Evolutionary conservation across 2,797 vertebrate species (phyloP).

Genomic region (Chrosomus eos): DNA sequence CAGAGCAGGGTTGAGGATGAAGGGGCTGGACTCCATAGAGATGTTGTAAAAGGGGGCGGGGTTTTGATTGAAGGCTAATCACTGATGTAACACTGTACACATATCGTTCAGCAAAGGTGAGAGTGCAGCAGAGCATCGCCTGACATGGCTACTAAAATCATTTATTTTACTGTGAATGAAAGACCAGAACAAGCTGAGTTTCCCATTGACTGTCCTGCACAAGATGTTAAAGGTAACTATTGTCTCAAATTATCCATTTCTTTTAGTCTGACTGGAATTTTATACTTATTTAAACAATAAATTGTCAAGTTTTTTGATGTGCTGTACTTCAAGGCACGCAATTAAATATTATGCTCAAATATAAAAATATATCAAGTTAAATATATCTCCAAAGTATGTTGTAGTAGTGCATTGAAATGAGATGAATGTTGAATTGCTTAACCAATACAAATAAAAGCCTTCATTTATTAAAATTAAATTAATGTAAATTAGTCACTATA

Average conservation of each 20-base stretch:
- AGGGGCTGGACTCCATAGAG: neutral
- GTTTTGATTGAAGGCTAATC: conserved; percentile 50
- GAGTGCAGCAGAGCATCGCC: conserved; percentile 43
- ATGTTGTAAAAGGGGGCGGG: conserved; percentile 7
- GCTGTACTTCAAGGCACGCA: neutral
- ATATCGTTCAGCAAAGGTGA: conserved; percentile 39
- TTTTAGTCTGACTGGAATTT: neutral
- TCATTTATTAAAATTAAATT: neutral
- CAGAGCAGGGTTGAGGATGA: neutral
- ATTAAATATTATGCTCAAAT: neutral
- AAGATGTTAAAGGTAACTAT: conserved; percentile 79
- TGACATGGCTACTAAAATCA: conserved; percentile 76
- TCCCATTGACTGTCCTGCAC: conserved; percentile 72
- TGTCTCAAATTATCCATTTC: no score
- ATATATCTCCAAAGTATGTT: neutral
- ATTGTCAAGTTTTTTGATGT: neutral
- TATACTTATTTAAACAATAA: neutral
- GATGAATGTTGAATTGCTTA: neutral
- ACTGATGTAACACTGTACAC: conserved; percentile 50
- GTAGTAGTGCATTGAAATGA: neutral
- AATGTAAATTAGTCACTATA: neutral
- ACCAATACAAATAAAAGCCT: neutral
- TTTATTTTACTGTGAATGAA: conserved; percentile 80
- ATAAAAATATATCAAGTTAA: neutral
- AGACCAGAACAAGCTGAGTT: conserved; percentile 81